Conservation (phyloP, 2,113 vertebrate species). For the Actenoides lindsayi region DNA sequence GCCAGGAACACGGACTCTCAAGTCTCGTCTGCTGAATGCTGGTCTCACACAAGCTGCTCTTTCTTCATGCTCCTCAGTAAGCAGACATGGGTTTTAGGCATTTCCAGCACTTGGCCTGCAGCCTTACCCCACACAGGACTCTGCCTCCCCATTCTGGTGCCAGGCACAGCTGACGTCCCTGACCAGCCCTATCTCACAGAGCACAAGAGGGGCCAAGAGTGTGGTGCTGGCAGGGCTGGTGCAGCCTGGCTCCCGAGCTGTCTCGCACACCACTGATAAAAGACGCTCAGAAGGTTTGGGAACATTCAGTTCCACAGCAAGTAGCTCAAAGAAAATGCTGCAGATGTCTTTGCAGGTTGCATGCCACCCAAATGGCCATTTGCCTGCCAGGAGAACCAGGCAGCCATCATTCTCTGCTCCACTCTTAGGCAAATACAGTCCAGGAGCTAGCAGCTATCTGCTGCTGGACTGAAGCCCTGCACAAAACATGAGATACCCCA, state of each 20-base stretch:
- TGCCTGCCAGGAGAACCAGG: fast-evolving
- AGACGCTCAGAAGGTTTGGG: background rate
- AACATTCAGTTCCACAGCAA: background rate
- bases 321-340: background rate
- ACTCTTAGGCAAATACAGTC: background rate
- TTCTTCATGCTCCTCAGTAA: background rate
- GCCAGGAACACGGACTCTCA: background rate
- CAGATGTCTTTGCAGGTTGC: background rate
- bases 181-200: background rate
- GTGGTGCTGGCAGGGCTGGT: background rate
- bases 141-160: background rate
- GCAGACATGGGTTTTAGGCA: fast-evolving
- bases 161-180: background rate
- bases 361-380: background rate
- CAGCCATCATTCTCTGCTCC: background rate
- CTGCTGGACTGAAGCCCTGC: background rate
- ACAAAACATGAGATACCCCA: background rate
- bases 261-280: background rate
- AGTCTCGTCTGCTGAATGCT: background rate
- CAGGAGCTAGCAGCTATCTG: background rate
- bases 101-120: background rate
- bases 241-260: background rate
- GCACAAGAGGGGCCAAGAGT: background rate
- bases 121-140: background rate
- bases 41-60: background rate